Conservation (phyloP, 2,113 vertebrate genomes). For the Glaucomys volans region DNA sequence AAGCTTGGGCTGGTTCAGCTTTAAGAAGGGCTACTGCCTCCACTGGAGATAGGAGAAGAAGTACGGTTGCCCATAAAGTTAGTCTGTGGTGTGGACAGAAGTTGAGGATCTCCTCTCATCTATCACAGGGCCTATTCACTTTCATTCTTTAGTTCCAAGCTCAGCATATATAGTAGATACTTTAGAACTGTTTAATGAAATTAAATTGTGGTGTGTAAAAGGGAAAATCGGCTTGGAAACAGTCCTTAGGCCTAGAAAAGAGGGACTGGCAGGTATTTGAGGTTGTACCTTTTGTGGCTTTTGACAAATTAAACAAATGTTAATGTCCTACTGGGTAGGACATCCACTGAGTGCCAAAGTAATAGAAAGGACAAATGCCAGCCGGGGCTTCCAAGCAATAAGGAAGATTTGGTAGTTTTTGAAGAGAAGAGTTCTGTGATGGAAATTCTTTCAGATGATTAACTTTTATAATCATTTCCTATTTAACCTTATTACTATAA, state of each 20-base stretch:
- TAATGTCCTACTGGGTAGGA: neutral
- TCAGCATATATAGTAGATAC: neutral
- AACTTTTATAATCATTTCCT: neutral
- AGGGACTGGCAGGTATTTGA: neutral
- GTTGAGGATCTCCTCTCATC: neutral
- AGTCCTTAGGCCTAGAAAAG: neutral
- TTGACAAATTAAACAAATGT: neutral
- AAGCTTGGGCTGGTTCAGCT: neutral
- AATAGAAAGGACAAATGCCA: neutral
- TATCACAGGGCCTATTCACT: neutral
- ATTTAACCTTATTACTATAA: neutral
- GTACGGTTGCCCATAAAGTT: neutral
- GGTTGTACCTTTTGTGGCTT: neutral
- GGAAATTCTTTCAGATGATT: neutral
- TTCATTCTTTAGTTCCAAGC: neutral
- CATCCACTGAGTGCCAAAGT: neutral
- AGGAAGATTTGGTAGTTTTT: neutral
- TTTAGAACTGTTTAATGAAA: neutral
- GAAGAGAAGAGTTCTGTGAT: neutral
- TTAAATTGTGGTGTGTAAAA: neutral
- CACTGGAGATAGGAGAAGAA: rapidly evolving
- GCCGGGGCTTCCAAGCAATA: neutral
- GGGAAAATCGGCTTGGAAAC: neutral
- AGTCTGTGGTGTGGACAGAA: neutral
- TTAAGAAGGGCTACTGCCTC: neutral